Evolutionary conservation across 30 jellyfish, hydroid and myxozoan genomes (phyloP).

Genomic region (Turritopsis rubra): DNA sequence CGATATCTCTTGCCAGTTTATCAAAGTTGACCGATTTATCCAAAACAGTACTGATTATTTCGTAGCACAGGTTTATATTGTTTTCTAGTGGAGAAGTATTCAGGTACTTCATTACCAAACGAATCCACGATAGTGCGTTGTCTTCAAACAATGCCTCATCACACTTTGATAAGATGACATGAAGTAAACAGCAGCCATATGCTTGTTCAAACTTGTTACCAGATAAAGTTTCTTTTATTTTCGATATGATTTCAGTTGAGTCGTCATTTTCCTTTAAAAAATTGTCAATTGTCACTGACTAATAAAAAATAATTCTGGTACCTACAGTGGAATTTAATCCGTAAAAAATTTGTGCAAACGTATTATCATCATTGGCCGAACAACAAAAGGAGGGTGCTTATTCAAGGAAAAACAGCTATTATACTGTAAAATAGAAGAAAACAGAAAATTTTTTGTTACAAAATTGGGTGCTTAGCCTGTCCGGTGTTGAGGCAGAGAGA

Average conservation of each 20-base stretch:
- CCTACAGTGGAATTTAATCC: too few relatives aligned
- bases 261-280: background rate
- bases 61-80: background rate
- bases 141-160: conserved; percentile 16
- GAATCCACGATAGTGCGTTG: conserved; percentile 10
- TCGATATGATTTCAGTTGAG: background rate
- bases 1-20: conserved; percentile 23
- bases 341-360: too few relatives aligned
- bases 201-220: conserved; percentile 15
- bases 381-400: too few relatives aligned
- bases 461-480: too few relatives aligned
- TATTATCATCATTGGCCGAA: too few relatives aligned
- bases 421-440: too few relatives aligned
- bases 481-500: too few relatives aligned
- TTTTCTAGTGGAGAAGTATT: conserved; percentile 2
- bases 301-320: too few relatives aligned
- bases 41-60: background rate
- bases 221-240: conserved; percentile 7
- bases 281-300: too few relatives aligned
- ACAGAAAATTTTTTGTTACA: too few relatives aligned
- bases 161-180: conserved; percentile 7
- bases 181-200: conserved; percentile 8
- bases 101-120: background rate
- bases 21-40: conserved; percentile 9
- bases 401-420: too few relatives aligned